A percentile compares a stretch with the other conserved stretches of the same genome.
Conservation (phyloP, 2,797 vertebrate genomes). For the Sebastes oblongus region DNA sequence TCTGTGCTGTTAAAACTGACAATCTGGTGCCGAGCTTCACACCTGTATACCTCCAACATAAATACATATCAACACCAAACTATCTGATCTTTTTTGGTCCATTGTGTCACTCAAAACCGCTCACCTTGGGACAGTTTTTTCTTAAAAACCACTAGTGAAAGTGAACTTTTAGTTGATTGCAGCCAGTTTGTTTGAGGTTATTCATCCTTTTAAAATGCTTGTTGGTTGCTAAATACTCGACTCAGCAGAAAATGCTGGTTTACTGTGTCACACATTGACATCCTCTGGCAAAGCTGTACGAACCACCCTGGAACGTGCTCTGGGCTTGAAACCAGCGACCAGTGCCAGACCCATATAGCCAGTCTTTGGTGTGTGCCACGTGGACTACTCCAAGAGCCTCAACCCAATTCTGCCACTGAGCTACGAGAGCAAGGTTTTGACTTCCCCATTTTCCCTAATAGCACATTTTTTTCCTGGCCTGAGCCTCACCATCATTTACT, state of each 20-base stretch:
- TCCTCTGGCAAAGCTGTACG: constrained; percentile 63
- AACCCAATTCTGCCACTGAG: constrained; percentile 70
- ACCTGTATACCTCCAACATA: constrained; percentile 2
- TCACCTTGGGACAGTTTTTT: background rate
- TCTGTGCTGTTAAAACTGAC: constrained; percentile 51
- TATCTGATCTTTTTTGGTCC: constrained; percentile 7
- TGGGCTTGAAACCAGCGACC: constrained; percentile 49
- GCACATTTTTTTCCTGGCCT: constrained; percentile 70
- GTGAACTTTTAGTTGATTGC: background rate
- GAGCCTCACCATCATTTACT: constrained; percentile 45
- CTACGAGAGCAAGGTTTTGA: constrained; percentile 55
- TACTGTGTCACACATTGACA: constrained; percentile 74
- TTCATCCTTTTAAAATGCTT: constrained; percentile 42
- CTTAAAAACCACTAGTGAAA: background rate
- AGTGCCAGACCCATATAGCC: constrained; percentile 65
- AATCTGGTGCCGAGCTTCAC: constrained; percentile 37
- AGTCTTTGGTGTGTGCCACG: constrained; percentile 66
- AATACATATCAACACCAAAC: constrained; percentile 24
- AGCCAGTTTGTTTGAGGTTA: constrained; percentile 22
- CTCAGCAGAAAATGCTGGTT: constrained; percentile 73
- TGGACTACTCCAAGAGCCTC: constrained; percentile 70
- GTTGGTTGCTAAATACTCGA: constrained; percentile 44
- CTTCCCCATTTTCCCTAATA: constrained; percentile 71
- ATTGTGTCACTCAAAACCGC: background rate
- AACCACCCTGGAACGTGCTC: constrained; percentile 68